These are phyloP conservation scores for Catharus bicknelli DNA, from an alignment of 2,113 vertebrate genomes.

Conservation along the genomic window DNA sequence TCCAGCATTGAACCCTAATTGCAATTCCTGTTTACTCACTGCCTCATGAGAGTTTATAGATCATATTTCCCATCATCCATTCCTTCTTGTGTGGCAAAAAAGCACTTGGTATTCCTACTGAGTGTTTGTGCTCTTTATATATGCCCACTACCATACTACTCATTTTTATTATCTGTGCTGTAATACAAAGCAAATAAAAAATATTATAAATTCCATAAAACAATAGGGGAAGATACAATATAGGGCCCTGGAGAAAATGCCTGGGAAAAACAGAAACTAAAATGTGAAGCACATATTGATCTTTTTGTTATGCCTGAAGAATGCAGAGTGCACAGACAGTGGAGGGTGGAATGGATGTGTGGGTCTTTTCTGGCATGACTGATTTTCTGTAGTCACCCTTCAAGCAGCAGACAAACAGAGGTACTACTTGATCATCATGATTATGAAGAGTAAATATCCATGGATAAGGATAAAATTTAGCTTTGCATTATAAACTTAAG, in stretches of 20 bases:
- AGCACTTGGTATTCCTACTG: neutral
- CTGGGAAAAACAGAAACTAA: neutral
- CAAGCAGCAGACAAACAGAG: neutral
- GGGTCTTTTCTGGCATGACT: neutral
- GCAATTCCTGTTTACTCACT: neutral
- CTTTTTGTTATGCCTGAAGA: neutral
- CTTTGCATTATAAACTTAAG: neutral
- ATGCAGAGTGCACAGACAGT: neutral
- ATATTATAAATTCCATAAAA: constrained; percentile 14
- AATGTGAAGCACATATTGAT: neutral
- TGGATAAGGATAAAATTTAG: neutral
- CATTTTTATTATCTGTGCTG: neutral
- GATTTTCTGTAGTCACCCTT: neutral
- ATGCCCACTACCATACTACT: neutral
- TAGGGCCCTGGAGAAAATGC: neutral
- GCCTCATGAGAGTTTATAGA: neutral
- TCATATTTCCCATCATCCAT: neutral
- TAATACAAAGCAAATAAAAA: constrained; percentile 29
- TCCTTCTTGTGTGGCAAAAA: neutral
- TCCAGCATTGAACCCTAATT: neutral
- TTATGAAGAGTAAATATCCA: neutral
- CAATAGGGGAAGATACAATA: neutral
- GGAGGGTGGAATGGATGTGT: neutral
- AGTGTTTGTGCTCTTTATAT: neutral
- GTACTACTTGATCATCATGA: neutral